A percentile compares a stretch with the other conserved stretches of the same genome.
phyloP scores from a whole-genome alignment of 2,797 vertebrate genomes.

The Tadarida brasiliensis region DNA sequence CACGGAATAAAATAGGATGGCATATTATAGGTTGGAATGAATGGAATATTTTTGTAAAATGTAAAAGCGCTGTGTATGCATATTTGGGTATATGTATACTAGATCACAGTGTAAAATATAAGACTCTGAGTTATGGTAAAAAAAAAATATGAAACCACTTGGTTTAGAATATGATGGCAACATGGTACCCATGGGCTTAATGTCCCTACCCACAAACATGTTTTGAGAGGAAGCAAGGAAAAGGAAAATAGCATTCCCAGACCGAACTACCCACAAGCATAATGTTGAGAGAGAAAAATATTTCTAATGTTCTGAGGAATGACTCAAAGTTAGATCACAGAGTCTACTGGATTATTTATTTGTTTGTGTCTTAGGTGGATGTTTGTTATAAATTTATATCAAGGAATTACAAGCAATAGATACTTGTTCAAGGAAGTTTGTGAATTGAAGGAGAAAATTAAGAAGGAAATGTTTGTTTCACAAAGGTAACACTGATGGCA shows the following conservation, averaged over 20 bases:
- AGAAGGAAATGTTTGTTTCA: not conserved
- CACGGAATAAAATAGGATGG: not conserved
- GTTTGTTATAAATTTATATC: not conserved
- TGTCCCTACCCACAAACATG: not conserved
- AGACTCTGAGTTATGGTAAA: not conserved
- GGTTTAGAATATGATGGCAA: not conserved
- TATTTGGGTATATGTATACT: not conserved
- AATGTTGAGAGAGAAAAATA: not conserved
- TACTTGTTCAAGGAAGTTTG: not conserved
- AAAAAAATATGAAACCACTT: not conserved
- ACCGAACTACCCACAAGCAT: not conserved
- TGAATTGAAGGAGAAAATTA: conserved; percentile 26
- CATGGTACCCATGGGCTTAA: not conserved
- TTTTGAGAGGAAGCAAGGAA: not conserved
- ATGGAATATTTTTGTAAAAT: not conserved
- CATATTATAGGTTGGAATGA: not conserved
- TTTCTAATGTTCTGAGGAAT: not conserved
- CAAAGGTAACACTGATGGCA: not conserved
- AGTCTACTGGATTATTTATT: conserved; percentile 10
- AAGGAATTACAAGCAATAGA: not conserved
- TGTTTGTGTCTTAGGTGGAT: not conserved
- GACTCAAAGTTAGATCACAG: not conserved
- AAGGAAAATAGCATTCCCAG: not conserved
- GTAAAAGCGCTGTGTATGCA: not conserved
- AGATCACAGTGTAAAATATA: not conserved